Evolutionary conservation across 2,797 vertebrate species (phyloP).

Genomic region (Poecilia gillii): DNA sequence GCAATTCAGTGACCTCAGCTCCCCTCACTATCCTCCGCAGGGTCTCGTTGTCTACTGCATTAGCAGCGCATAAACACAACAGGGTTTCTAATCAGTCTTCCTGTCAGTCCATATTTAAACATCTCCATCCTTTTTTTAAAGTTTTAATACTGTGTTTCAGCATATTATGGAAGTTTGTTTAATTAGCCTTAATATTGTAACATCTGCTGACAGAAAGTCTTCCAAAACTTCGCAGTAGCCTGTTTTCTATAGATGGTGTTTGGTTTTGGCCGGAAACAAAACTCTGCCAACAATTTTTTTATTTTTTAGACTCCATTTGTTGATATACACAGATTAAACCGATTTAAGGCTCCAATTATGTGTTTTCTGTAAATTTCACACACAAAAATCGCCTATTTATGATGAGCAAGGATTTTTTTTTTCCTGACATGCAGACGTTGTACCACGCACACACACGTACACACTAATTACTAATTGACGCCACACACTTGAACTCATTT

Average conservation of each 20-base stretch:
- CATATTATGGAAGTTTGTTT: neutral
- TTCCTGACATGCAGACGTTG: neutral
- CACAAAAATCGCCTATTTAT: neutral
- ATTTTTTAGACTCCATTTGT: neutral
- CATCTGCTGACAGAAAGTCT: neutral
- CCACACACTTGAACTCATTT: slow-evolving; percentile 37
- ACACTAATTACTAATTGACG: neutral
- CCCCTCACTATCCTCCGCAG: neutral
- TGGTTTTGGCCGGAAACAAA: neutral
- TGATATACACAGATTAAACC: neutral
- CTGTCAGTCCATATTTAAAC: neutral
- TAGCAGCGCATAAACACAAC: neutral
- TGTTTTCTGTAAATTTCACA: neutral
- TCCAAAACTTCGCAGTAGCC: neutral
- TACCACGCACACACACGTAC: neutral
- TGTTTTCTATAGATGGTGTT: neutral
- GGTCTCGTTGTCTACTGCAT: neutral
- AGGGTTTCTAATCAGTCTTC: neutral
- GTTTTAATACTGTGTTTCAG: neutral
- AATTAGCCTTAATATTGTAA: no score
- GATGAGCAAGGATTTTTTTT: neutral
- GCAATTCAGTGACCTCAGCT: neutral
- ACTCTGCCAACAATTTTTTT: neutral
- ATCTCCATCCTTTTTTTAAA: neutral
- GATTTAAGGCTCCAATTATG: neutral